Evolutionary conservation across 2,888 invertebrate genomes (phyloP).

Genomic region (Scaptomyza cyrtandrae): DNA sequence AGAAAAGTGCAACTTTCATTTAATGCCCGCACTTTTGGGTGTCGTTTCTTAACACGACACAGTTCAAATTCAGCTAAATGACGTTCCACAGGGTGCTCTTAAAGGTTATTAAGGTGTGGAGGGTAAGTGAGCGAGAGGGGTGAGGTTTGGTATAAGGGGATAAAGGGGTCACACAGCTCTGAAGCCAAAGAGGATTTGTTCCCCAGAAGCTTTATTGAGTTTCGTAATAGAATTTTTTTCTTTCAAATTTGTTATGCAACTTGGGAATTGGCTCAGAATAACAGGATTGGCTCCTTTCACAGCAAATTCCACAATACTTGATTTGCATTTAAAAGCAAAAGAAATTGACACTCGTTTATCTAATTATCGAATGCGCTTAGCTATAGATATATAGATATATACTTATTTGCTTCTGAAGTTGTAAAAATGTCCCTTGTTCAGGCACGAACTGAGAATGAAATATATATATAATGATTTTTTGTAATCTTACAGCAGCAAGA

Average conservation of each 20-base stretch:
- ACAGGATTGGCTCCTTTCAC: slow-evolving; percentile 20
- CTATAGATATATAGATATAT: too few relatives aligned
- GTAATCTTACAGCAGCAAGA: too few relatives aligned
- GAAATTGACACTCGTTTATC: slow-evolving; percentile 19
- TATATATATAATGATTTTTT: too few relatives aligned
- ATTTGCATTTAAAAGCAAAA: neutral
- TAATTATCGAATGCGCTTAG: slow-evolving; percentile 11
- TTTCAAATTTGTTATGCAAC: slow-evolving; percentile 11
- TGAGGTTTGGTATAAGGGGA: neutral
- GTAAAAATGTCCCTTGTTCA: too few relatives aligned
- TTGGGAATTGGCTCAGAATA: slow-evolving; percentile 34
- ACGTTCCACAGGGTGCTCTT: slow-evolving; percentile 48
- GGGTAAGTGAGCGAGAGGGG: neutral
- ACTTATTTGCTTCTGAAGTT: too few relatives aligned
- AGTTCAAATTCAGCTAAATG: slow-evolving; percentile 70
- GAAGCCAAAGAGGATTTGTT: slow-evolving; percentile 46
- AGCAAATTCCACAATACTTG: neutral
- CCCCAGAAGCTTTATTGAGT: slow-evolving; percentile 19
- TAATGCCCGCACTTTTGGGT: slow-evolving; percentile 75
- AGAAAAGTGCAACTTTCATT: slow-evolving; percentile 59
- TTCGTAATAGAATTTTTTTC: slow-evolving; percentile 10
- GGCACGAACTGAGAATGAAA: too few relatives aligned
- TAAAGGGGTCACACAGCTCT: slow-evolving; percentile 26
- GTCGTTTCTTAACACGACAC: slow-evolving; percentile 63
- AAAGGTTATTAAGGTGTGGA: neutral